Percentiles rank a stretch among this genome's conserved stretches.
Evolutionary conservation across 2,888 invertebrate genomes (phyloP).

Genomic region (Piscicola geometra): DNA sequence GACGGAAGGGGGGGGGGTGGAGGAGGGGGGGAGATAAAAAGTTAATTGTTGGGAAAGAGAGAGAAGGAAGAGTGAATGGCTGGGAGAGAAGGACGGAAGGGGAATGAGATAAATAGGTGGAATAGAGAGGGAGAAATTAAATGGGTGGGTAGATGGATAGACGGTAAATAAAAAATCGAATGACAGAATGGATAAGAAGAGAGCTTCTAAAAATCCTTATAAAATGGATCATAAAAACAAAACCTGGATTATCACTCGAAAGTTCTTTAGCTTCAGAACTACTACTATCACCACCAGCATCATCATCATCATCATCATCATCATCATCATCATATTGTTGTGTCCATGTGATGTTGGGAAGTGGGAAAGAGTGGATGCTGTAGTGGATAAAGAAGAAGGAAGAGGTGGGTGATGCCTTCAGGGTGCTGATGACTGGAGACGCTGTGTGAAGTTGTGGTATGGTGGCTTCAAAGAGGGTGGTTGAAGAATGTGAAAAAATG

Average conservation of each 20-base stretch:
- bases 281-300: too few relatives aligned
- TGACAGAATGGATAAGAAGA: too few relatives aligned
- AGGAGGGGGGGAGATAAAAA: too few relatives aligned
- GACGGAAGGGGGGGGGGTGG: too few relatives aligned
- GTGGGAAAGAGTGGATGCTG: background rate
- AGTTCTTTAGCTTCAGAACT: too few relatives aligned
- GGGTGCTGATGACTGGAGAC: background rate
- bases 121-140: background rate
- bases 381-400: background rate
- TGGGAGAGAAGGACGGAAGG: too few relatives aligned
- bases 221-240: background rate
- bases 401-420: background rate
- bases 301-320: too few relatives aligned
- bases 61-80: too few relatives aligned
- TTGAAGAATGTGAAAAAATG: background rate
- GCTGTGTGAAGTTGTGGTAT: background rate
- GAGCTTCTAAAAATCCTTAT: background rate
- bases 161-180: too few relatives aligned
- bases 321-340: background rate
- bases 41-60: too few relatives aligned
- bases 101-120: background rate
- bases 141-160: background rate
- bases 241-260: too few relatives aligned
- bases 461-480: too few relatives aligned
- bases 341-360: background rate